A percentile compares a stretch with the other conserved stretches of the same genome.
Conservation (phyloP, 2,888 invertebrate species). For the Crepidodera aurea region DNA sequence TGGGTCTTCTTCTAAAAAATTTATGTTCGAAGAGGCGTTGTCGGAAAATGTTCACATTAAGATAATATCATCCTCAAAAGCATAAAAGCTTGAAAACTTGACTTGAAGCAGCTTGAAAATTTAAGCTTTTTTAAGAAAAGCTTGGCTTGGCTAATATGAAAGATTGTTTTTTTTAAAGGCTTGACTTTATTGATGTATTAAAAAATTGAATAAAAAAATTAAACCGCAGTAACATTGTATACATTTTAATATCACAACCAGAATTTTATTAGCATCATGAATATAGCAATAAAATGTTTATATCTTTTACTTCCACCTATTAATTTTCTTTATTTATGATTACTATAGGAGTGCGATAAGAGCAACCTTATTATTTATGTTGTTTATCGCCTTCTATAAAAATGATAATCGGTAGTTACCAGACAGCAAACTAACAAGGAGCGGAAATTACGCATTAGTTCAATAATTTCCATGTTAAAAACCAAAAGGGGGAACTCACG, state of each 20-base stretch:
- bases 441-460: conserved; percentile 54
- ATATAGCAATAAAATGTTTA: background rate
- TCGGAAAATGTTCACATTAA: too few species aligned
- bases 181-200: too few species aligned
- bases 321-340: conserved; percentile 5
- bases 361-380: background rate
- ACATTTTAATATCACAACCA: background rate
- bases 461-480: conserved; percentile 53
- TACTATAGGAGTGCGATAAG: background rate
- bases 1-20: too few species aligned
- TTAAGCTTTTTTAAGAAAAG: too few species aligned
- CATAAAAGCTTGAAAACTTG: too few species aligned
- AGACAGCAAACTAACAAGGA: conserved; percentile 43
- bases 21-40: too few species aligned
- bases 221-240: background rate
- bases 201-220: too few species aligned
- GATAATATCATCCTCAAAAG: too few species aligned
- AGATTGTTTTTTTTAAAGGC: too few species aligned
- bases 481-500: conserved; percentile 38
- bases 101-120: too few species aligned
- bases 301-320: background rate
- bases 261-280: background rate
- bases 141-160: too few species aligned
- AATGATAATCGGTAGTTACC: conserved; percentile 1
- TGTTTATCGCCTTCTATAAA: conserved; percentile 16